These are phyloP conservation scores for Microhierax caerulescens DNA, from an alignment of 2,797 vertebrate genomes.

Conservation along the genomic window DNA sequence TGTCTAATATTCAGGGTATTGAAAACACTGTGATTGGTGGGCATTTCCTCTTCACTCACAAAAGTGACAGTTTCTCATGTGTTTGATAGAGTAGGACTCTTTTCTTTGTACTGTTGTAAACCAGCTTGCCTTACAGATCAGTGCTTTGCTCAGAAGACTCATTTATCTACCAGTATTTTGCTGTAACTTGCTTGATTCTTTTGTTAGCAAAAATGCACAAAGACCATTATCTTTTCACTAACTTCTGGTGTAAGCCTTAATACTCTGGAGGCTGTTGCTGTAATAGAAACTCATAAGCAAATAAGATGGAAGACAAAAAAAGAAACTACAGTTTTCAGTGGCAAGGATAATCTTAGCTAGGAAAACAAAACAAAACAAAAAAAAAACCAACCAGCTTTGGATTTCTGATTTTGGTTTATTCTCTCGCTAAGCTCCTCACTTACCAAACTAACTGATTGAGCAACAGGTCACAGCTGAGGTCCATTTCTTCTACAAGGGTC, in stretches of 20 bases:
- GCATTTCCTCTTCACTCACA: background rate
- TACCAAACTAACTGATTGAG: background rate
- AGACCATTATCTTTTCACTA: background rate
- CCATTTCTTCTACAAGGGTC: background rate
- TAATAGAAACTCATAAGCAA: background rate
- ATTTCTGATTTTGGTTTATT: background rate
- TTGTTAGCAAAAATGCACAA: background rate
- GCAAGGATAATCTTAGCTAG: background rate
- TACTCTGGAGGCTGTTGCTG: background rate
- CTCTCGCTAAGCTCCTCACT: background rate
- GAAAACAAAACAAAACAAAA: background rate
- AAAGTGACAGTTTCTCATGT: background rate
- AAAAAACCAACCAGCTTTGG: rapidly evolving
- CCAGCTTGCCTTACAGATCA: background rate
- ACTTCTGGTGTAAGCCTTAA: background rate
- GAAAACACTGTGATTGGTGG: background rate
- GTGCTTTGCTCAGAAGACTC: background rate
- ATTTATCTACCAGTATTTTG: background rate
- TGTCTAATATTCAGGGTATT: background rate
- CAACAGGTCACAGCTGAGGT: background rate
- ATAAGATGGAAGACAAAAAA: background rate
- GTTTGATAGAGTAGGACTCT: background rate
- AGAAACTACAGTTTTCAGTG: background rate
- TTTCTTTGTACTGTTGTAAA: background rate
- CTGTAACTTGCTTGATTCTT: background rate